Evolutionary conservation across 2,113 vertebrate species (phyloP).

Genomic region (Eira barbara): DNA sequence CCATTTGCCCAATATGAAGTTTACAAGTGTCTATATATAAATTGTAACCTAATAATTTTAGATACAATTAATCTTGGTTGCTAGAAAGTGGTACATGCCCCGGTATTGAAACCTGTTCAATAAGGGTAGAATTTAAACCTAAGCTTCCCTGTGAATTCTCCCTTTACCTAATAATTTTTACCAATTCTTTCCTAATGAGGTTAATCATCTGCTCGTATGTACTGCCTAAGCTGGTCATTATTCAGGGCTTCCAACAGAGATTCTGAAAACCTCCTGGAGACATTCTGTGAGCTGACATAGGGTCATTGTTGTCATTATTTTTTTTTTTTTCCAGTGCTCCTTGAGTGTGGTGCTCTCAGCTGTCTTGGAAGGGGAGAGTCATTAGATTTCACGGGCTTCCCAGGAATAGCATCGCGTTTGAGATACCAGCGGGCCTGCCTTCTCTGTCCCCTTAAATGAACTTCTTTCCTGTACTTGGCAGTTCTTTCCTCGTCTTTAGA

Average conservation of each 20-base stretch:
- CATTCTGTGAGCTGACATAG: background rate
- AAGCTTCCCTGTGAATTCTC: background rate
- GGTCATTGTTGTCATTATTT: background rate
- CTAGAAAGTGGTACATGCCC: background rate
- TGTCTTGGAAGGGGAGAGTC: background rate
- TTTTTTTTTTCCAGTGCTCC: background rate
- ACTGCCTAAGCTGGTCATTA: background rate
- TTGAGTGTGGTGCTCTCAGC: background rate
- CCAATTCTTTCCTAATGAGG: background rate
- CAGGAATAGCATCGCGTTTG: fast-evolving
- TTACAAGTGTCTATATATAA: background rate
- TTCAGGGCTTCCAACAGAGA: background rate
- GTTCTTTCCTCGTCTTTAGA: background rate
- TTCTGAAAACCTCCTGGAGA: background rate
- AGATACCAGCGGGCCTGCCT: background rate
- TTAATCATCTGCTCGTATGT: background rate
- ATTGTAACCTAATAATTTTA: background rate
- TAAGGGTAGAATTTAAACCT: background rate
- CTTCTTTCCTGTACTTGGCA: background rate
- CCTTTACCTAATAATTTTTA: background rate
- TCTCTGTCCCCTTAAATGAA: background rate
- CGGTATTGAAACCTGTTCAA: background rate
- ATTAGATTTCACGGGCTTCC: background rate
- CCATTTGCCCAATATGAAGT: background rate
- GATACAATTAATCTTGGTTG: background rate